These are phyloP conservation scores for Stomatorhinus ivindoensis DNA, from an alignment of 2,113 vertebrate genomes.

Conservation along the genomic window DNA sequence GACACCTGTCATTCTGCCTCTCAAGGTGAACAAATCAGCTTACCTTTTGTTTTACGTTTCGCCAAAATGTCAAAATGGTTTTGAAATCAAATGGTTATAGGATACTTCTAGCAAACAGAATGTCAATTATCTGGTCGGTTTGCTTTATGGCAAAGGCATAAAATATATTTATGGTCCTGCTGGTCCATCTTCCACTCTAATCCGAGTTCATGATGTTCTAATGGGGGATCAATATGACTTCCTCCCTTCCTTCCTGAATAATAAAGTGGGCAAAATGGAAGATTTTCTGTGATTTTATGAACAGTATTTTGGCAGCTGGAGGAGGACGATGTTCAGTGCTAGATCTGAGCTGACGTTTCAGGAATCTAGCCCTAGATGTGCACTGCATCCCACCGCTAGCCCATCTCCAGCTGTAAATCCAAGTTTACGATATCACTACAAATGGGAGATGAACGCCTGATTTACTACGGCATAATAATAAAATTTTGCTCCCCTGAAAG, in stretches of 20 bases:
- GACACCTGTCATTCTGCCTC: background rate
- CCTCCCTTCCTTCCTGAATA: background rate
- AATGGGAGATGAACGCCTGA: background rate
- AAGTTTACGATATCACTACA: background rate
- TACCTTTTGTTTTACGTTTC: background rate
- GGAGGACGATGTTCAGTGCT: background rate
- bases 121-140: background rate
- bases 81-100: background rate
- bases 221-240: background rate
- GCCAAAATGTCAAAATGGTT: background rate
- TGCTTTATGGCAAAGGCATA: constrained; percentile 5
- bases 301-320: background rate
- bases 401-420: background rate
- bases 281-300: constrained; percentile 3
- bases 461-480: background rate
- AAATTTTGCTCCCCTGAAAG: background rate
- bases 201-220: background rate
- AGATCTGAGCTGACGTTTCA: background rate
- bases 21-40: background rate
- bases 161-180: background rate
- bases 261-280: background rate
- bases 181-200: background rate
- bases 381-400: background rate
- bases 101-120: background rate
- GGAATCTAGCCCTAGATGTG: background rate